A percentile compares a stretch with the other conserved stretches of the same genome.
Conservation (phyloP, 2,797 vertebrate species). For the Enteromius argenteus region DNA sequence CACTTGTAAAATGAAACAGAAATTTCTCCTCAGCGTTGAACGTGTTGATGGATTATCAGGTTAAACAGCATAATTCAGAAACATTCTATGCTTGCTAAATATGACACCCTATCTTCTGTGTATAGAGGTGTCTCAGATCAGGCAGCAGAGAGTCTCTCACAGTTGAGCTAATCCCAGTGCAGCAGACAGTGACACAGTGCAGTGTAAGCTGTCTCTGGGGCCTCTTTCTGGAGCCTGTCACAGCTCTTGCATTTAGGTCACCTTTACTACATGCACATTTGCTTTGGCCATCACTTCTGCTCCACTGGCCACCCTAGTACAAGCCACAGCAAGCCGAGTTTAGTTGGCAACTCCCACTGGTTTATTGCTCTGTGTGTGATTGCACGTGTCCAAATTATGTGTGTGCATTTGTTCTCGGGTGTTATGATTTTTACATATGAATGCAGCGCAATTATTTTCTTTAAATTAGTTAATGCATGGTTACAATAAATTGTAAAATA, state of each 20-base stretch:
- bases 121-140: slow-evolving; percentile 20
- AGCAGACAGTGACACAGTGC: slow-evolving; percentile 46
- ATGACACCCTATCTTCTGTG: background rate
- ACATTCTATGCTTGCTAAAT: background rate
- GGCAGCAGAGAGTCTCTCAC: slow-evolving; percentile 31
- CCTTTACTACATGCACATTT: slow-evolving; percentile 58
- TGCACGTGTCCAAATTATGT: background rate
- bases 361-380: slow-evolving; percentile 25
- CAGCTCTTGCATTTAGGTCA: slow-evolving; percentile 62
- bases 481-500: background rate
- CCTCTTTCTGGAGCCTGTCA: slow-evolving; percentile 59
- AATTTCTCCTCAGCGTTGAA: background rate
- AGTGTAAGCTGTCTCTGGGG: slow-evolving; percentile 50
- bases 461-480: background rate
- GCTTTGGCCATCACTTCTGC: slow-evolving; percentile 56
- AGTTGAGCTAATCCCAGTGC: slow-evolving; percentile 46
- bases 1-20: background rate
- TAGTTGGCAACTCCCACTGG: slow-evolving; percentile 38
- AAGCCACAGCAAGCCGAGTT: slow-evolving; percentile 30
- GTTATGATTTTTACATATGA: background rate
- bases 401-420: background rate
- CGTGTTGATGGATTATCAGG: background rate
- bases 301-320: slow-evolving; percentile 48
- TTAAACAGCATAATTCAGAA: background rate
- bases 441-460: background rate